These are phyloP conservation scores for Caenorhabditis sp. DNA, from an alignment of 2,888 invertebrate genomes.

Conservation along the genomic window DNA sequence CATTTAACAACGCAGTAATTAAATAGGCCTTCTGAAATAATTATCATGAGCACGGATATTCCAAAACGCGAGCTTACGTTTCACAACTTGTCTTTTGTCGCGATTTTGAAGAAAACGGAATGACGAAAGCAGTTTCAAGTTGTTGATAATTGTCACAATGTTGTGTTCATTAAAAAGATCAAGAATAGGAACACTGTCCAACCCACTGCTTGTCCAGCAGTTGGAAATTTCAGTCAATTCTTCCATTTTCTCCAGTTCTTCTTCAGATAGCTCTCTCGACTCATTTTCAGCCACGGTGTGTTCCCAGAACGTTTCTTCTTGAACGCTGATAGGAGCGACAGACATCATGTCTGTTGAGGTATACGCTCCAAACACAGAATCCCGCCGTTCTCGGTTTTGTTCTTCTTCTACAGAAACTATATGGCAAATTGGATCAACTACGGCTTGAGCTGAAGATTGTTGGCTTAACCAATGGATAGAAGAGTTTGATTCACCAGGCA, in stretches of 20 bases:
- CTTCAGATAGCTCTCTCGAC: constrained; percentile 33
- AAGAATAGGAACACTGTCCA: constrained; percentile 37
- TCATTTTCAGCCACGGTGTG: constrained; percentile 50
- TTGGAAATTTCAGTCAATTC: constrained; percentile 53
- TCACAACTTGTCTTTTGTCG: constrained; percentile 29
- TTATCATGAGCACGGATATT: too few relatives aligned
- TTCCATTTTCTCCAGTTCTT: constrained; percentile 56
- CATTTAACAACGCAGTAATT: constrained; percentile 59
- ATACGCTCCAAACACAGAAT: constrained; percentile 39
- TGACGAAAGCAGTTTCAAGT: constrained; percentile 37
- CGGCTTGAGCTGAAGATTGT: constrained; percentile 53
- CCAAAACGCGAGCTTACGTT: constrained; percentile 39
- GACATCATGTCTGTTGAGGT: constrained; percentile 14
- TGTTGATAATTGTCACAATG: constrained; percentile 24
- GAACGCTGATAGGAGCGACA: constrained; percentile 28
- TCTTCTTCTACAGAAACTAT: constrained; percentile 38
- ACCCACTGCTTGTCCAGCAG: constrained; percentile 32
- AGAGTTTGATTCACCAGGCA: constrained; percentile 60
- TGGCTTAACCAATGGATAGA: constrained; percentile 70
- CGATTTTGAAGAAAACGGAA: constrained; percentile 31
- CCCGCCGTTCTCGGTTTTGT: constrained; percentile 36
- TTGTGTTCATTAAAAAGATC: constrained; percentile 35
- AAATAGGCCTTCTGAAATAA: constrained; percentile 48
- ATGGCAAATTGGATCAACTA: constrained; percentile 60
- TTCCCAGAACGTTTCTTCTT: constrained; percentile 54